Conservation (phyloP, 2,113 vertebrate genomes). For the Physeter macrocephalus region DNA sequence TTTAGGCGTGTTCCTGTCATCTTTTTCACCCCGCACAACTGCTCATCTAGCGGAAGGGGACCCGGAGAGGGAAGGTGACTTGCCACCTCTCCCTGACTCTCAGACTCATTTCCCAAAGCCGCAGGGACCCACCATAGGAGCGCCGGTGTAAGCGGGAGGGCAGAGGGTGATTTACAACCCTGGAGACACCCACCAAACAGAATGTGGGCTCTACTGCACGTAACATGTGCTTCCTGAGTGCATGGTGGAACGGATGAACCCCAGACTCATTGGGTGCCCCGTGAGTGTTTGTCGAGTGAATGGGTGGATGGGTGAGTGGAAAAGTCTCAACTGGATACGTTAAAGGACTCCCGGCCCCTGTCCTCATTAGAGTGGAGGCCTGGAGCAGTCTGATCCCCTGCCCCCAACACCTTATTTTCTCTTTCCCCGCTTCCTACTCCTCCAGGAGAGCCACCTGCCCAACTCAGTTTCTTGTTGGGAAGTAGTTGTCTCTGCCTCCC, state of each 20-base stretch:
- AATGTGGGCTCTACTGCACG: background rate
- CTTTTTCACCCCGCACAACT: background rate
- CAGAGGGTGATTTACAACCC: background rate
- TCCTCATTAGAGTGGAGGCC: background rate
- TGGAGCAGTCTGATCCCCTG: background rate
- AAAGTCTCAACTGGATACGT: background rate
- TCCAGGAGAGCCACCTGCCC: background rate
- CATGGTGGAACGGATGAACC: background rate
- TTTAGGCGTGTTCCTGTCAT: background rate
- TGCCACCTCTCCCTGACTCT: background rate
- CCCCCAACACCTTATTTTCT: background rate
- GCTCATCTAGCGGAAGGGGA: background rate
- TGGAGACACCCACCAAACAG: background rate
- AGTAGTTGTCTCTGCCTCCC: background rate
- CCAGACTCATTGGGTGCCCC: background rate
- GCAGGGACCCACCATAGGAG: background rate
- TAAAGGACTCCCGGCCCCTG: background rate
- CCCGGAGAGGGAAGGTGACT: background rate
- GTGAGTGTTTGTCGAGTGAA: background rate
- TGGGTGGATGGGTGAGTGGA: background rate
- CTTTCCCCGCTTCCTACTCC: background rate
- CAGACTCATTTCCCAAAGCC: too few relatives aligned
- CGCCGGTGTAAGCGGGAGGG: fast-evolving
- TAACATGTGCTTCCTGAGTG: background rate
- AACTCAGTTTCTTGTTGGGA: background rate